These are phyloP conservation scores for Opisthograptis luteolata DNA, from an alignment of 2,888 invertebrate genomes.

Conservation along the genomic window DNA sequence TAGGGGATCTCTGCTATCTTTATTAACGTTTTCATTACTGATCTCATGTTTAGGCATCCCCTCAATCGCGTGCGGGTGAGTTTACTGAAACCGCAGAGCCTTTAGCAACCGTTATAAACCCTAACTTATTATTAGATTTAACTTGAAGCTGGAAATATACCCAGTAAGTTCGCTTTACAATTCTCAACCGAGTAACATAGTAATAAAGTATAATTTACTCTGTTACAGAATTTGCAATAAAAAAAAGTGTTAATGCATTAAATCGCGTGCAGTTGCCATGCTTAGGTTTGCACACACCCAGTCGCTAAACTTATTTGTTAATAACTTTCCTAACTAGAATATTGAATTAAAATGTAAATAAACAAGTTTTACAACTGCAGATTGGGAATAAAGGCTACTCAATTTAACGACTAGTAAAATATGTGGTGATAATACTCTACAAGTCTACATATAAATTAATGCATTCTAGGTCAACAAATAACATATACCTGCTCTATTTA, in stretches of 20 bases:
- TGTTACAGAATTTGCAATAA: slow-evolving; percentile 21
- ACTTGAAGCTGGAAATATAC: slow-evolving; percentile 8
- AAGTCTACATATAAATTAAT: neutral
- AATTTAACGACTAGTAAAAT: slow-evolving; percentile 24
- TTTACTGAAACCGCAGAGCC: slow-evolving; percentile 1
- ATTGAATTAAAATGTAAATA: slow-evolving; percentile 10
- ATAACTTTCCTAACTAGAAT: slow-evolving; percentile 3
- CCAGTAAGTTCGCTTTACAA: slow-evolving; percentile 11
- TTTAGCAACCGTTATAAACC: slow-evolving; percentile 7
- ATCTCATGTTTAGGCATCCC: no score
- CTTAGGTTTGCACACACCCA: slow-evolving; percentile 33
- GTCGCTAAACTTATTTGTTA: slow-evolving; percentile 1
- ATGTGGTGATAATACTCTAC: slow-evolving; percentile 8
- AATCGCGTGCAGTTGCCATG: slow-evolving; percentile 45
- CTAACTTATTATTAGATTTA: slow-evolving; percentile 22
- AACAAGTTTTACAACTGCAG: slow-evolving; percentile 6
- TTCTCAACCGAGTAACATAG: slow-evolving; percentile 8
- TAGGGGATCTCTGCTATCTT: no score
- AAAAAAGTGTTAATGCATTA: slow-evolving; percentile 43
- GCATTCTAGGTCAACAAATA: slow-evolving; percentile 14
- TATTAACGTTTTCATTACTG: no score
- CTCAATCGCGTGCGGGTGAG: no score
- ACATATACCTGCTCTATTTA: no score
- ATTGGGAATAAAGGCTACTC: slow-evolving; percentile 11
- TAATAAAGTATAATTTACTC: slow-evolving; percentile 24